Conservation (phyloP, 2,888 invertebrate species). For the Leptinotarsa peninsularis region DNA sequence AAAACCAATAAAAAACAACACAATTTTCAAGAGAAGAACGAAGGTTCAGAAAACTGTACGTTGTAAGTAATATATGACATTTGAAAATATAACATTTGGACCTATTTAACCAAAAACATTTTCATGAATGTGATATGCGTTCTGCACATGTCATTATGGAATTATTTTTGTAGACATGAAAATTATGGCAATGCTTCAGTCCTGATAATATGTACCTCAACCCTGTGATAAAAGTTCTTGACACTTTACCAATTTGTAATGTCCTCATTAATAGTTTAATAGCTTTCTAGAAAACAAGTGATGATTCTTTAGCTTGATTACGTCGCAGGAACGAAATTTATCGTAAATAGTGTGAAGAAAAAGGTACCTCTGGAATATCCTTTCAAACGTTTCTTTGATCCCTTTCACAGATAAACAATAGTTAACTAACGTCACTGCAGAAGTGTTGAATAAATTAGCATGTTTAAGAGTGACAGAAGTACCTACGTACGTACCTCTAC, state of each 20-base stretch:
- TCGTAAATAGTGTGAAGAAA: not conserved
- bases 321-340: not conserved
- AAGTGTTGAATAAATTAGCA: constrained; percentile 34
- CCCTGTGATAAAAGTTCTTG: constrained; percentile 10
- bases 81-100: too few relatives aligned
- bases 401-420: constrained; percentile 24
- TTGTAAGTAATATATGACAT: too few relatives aligned
- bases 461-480: constrained; percentile 32
- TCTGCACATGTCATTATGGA: too few relatives aligned
- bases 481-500: constrained; percentile 30
- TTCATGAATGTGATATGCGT: too few relatives aligned
- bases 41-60: too few relatives aligned
- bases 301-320: not conserved
- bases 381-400: constrained; percentile 20
- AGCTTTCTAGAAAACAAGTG: not conserved
- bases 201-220: not conserved
- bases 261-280: not conserved
- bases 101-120: too few relatives aligned
- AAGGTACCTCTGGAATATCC: constrained; percentile 3
- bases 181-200: too few relatives aligned
- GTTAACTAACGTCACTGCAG: constrained; percentile 23
- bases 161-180: too few relatives aligned
- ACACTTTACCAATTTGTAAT: not conserved
- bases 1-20: too few relatives aligned
- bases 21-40: too few relatives aligned